Base-by-base conservation (phyloP, 2,888 invertebrate species). In the Gortyna flavago region DNA sequence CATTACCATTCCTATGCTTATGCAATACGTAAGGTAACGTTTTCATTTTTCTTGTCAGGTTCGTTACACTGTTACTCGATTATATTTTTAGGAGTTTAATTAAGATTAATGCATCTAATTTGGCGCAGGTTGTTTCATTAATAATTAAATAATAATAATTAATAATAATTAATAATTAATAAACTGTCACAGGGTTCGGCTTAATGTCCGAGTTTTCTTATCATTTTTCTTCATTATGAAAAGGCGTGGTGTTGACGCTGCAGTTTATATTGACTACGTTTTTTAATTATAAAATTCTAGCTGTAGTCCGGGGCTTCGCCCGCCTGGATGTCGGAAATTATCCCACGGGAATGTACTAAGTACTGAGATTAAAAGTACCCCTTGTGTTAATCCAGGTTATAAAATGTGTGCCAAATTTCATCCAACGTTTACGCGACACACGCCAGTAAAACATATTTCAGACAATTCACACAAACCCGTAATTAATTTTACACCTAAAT, bases 31-130 rank as follows among this genome's bases (percentile, higher is more conserved):
- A 65, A 65, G 41, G 29, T 59, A 35, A 48, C 18, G 32, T 48
- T 67, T 67, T 71, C 0, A 75, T 68, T 83, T 64, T 80, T 65
- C 77, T 64, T 77, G 71, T 71, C 41, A 79, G 51, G 35, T 64
- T 41, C 57, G 62, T 44, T 35, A 79, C 71, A 72, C 67, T 9
- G 83, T 66, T 44, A 84, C 72, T 59, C 59, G 72, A 81, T 84
- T 79, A 84, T 64, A 77, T 70, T 80, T 80, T 72, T 83, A 66
- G 57, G 21, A 80, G 62, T 84, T 80, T 74, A 82, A 82, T 85
- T 84, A 84, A 68, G 67, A 82, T 84, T 73, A 80, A 85, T 81
- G 65, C 25, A 21, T 59, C 44, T 75, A 83, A 85, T 81, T 85
- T 72, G 54, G 68, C 75, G 71, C 72, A 62, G 72, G 81, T 81